These are phyloP conservation scores for Scaptomyza parva DNA, from an alignment of 2,888 invertebrate genomes.

Conservation along the genomic window DNA sequence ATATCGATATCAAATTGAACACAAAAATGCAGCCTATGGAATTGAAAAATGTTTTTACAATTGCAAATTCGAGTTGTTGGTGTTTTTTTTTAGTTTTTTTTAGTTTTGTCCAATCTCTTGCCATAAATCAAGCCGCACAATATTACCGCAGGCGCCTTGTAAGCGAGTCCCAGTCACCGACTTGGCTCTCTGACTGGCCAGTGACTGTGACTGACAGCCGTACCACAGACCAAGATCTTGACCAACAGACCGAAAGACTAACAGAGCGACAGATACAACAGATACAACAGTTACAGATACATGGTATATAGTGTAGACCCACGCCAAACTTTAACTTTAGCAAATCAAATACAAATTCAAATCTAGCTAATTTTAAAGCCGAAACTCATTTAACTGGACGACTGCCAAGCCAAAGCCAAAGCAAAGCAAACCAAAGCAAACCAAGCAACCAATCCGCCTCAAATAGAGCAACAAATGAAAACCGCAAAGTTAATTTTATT, in stretches of 20 bases:
- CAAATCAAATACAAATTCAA: slow-evolving; percentile 80
- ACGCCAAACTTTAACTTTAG: slow-evolving; percentile 57
- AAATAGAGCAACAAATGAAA: slow-evolving; percentile 65
- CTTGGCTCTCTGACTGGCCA: slow-evolving; percentile 55
- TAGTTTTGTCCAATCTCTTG: slow-evolving; percentile 71
- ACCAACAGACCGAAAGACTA: slow-evolving; percentile 50
- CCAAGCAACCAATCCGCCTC: slow-evolving; percentile 10
- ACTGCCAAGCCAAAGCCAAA: slow-evolving; percentile 24
- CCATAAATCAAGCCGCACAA: slow-evolving; percentile 76
- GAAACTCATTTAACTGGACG: slow-evolving; percentile 67
- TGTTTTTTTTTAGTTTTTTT: slow-evolving; percentile 19
- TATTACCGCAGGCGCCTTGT: slow-evolving; percentile 78
- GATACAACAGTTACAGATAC: too few relatives aligned
- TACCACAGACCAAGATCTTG: slow-evolving; percentile 71
- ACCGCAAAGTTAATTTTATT: slow-evolving; percentile 79
- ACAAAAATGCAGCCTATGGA: slow-evolving; percentile 48
- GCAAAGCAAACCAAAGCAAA: slow-evolving; percentile 4
- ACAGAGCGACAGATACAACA: slow-evolving; percentile 35
- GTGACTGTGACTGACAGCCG: slow-evolving; percentile 77
- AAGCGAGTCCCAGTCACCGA: slow-evolving; percentile 75
- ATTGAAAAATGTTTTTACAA: slow-evolving; percentile 72
- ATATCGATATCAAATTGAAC: neutral
- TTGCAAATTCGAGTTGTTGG: slow-evolving; percentile 63
- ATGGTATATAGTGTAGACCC: slow-evolving; percentile 40
- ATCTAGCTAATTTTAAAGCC: slow-evolving; percentile 78